Evolutionary conservation across 1,140 invertebrate genomes (phyloP).

Genomic region (Heliconius himera): DNA sequence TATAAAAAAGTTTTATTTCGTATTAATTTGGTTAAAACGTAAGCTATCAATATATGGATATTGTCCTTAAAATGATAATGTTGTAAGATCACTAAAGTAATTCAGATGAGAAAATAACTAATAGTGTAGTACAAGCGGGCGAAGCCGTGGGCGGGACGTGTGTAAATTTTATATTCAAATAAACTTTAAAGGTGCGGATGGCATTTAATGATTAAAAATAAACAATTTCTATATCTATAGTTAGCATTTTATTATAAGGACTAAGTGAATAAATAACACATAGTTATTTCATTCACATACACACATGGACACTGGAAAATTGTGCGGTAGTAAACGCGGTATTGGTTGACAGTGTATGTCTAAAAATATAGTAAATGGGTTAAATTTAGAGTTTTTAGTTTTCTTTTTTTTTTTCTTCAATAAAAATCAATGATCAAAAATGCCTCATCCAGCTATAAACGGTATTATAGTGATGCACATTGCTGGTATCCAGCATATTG

Average conservation of each 20-base stretch:
- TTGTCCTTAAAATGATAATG: not conserved
- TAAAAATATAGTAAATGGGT: slow-evolving; percentile 4
- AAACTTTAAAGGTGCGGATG: not conserved
- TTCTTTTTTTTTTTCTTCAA: not conserved
- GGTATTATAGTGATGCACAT: slow-evolving; percentile 60
- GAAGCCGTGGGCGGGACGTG: too few species aligned
- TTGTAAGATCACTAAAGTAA: too few species aligned
- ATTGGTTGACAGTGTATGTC: slow-evolving; percentile 50
- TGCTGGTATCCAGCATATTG: slow-evolving; percentile 62
- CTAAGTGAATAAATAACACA: slow-evolving; percentile 15
- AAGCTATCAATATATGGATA: too few species aligned
- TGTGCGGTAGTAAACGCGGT: slow-evolving; percentile 50
- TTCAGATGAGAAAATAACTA: too few species aligned
- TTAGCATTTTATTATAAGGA: slow-evolving; percentile 2
- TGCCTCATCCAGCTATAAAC: slow-evolving; percentile 43
- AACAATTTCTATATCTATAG: slow-evolving; percentile 23
- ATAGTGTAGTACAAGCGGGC: too few species aligned
- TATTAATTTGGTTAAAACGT: too few species aligned
- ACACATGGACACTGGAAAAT: slow-evolving; percentile 51
- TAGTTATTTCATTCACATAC: slow-evolving; percentile 42
- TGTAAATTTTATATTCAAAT: not conserved
- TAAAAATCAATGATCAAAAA: slow-evolving; percentile 27
- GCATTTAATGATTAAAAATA: slow-evolving; percentile 1
- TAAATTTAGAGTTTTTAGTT: not conserved
- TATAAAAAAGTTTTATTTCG: too few species aligned